Percentiles rank a stretch among this genome's conserved stretches.
Evolutionary conservation across 2,797 vertebrate genomes (phyloP).

Genomic region (Apogon hyalosoma): DNA sequence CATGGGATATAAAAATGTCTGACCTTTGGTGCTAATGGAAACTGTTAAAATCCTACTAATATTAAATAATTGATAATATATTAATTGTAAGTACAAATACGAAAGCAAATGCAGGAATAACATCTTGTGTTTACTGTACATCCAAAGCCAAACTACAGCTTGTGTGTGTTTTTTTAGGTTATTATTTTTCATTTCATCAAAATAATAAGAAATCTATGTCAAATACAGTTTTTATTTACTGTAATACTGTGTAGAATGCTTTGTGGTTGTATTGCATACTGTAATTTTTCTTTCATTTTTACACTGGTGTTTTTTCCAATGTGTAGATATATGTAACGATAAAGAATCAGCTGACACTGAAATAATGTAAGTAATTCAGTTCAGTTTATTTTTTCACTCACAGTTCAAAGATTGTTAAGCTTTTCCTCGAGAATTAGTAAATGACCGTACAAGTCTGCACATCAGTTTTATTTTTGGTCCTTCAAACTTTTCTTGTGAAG

Average conservation of each 20-base stretch:
- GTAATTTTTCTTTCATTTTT: background rate
- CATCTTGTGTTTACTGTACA: too few species aligned
- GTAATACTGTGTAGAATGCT: background rate
- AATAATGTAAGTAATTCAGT: background rate
- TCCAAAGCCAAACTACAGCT: background rate
- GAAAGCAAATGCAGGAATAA: too few species aligned
- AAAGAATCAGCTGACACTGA: background rate
- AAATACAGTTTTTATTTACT: background rate
- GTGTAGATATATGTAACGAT: background rate
- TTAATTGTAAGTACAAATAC: conserved; percentile 1
- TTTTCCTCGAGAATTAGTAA: conserved; percentile 31
- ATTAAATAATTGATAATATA: background rate
- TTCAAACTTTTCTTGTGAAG: conserved; percentile 77
- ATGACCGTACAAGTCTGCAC: conserved; percentile 42
- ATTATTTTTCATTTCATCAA: background rate
- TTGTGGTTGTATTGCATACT: background rate
- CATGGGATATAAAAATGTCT: background rate
- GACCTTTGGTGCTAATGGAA: background rate
- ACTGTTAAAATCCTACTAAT: background rate
- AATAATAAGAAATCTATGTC: background rate
- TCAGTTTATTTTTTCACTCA: background rate
- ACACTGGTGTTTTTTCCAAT: background rate
- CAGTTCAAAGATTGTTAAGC: conserved; percentile 1
- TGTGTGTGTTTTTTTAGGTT: background rate
- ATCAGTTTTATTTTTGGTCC: conserved; percentile 68